A percentile compares a stretch with the other conserved stretches of the same genome.
These are phyloP conservation scores for Petaurus breviceps DNA, from an alignment of 2,113 vertebrate genomes.

Conservation along the genomic window DNA sequence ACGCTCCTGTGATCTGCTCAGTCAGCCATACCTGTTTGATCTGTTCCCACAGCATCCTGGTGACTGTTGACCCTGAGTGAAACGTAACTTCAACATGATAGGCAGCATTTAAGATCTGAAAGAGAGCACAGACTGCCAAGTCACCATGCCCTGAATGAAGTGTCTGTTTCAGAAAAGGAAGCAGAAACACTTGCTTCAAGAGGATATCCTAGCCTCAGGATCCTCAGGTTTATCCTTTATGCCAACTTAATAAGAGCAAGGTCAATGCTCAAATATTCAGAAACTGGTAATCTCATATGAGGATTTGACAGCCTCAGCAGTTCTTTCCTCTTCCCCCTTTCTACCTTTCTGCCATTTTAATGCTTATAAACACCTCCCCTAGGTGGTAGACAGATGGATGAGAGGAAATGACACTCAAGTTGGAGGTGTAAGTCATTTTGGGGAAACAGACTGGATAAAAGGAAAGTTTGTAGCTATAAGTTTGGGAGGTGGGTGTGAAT, in stretches of 20 bases:
- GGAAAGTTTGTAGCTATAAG: not conserved
- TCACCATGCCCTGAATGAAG: not conserved
- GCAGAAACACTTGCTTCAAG: conserved; percentile 14
- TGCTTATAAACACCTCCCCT: not conserved
- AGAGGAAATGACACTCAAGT: conserved; percentile 38
- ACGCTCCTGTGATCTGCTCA: not conserved
- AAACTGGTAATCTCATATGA: not conserved
- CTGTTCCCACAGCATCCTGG: conserved; percentile 96
- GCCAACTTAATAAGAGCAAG: not conserved
- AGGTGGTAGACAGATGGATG: not conserved
- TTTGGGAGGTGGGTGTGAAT: not conserved
- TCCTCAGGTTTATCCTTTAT: conserved; percentile 5
- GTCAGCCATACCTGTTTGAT: conserved; percentile 92
- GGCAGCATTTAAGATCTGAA: conserved; percentile 96
- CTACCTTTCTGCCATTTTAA: not conserved
- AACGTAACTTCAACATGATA: conserved; percentile 99
- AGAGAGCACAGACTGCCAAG: conserved; percentile 21
- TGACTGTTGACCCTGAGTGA: conserved; percentile 96
- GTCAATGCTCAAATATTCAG: not conserved
- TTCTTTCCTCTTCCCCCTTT: not conserved
- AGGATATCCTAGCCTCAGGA: not conserved
- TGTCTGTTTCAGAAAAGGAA: conserved; percentile 11
- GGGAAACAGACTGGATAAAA: not conserved
- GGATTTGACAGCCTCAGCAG: not conserved
- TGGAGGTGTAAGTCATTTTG: not conserved